Percentiles rank a stretch among this genome's conserved stretches.
Evolutionary conservation across 2,888 invertebrate species (phyloP).

Genomic region (Thymelicus acteon): DNA sequence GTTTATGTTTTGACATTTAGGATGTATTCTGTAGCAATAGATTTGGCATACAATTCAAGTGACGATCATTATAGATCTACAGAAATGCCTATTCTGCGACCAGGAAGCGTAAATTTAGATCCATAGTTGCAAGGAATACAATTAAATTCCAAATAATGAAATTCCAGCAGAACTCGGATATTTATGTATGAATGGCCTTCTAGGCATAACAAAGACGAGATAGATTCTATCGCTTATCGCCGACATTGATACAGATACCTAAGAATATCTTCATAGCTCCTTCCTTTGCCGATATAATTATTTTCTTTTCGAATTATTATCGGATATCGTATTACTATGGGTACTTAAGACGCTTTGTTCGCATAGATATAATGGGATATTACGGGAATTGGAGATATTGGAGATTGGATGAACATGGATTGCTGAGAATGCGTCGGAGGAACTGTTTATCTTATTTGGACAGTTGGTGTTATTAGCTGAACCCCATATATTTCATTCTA

Average conservation of each 20-base stretch:
- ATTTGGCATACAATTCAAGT: no score
- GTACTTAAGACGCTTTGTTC: constrained; percentile 32
- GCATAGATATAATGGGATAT: constrained; percentile 17
- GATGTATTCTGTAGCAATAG: no score
- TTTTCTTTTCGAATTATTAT: constrained; percentile 37
- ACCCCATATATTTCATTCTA: no score
- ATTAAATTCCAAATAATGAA: no score
- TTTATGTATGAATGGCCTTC: background rate
- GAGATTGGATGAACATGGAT: constrained; percentile 8
- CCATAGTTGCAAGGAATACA: no score
- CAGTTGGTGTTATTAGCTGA: background rate
- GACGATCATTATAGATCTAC: no score
- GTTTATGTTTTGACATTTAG: no score
- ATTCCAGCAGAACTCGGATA: no score
- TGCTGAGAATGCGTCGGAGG: constrained; percentile 6
- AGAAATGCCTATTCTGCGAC: no score
- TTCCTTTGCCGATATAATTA: constrained; percentile 31
- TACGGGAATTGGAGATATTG: constrained; percentile 1
- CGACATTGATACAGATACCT: background rate
- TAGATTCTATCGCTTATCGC: background rate
- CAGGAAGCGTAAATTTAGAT: no score
- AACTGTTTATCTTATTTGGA: background rate
- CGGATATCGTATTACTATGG: constrained; percentile 31
- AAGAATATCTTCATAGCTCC: constrained; percentile 18
- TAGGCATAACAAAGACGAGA: no score